Percentiles rank a stretch among this genome's conserved stretches.
These are phyloP conservation scores for Drosophila pectinifera DNA, from an alignment of 1,140 invertebrate species.

Conservation along the genomic window DNA sequence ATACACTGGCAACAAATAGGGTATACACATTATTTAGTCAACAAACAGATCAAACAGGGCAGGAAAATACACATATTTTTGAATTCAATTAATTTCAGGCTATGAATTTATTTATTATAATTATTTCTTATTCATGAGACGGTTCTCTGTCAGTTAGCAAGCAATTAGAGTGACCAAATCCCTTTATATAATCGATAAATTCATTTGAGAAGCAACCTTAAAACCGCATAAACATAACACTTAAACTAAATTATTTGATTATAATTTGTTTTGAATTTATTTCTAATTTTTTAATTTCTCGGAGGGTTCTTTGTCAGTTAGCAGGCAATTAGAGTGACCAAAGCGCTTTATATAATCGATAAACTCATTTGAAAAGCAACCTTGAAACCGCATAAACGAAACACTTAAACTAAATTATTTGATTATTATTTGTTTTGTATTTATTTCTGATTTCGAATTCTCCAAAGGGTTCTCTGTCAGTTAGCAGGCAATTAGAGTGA, in stretches of 20 bases:
- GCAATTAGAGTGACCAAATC: neutral
- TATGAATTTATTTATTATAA: too few species aligned
- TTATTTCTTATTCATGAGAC: neutral
- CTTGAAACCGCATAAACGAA: neutral
- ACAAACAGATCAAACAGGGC: neutral
- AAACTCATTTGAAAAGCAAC: too few species aligned
- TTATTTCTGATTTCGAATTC: too few species aligned
- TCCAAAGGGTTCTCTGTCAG: too few species aligned
- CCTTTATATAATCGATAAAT: neutral
- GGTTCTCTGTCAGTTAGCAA: neutral
- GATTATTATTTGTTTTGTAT: too few species aligned
- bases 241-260: too few species aligned
- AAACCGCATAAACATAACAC: neutral
- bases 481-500: neutral
- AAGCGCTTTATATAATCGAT: neutral
- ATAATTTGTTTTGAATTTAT: too few species aligned
- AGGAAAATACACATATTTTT: neutral
- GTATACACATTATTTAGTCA: neutral
- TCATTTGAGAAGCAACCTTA: too few species aligned
- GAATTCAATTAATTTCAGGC: too few species aligned
- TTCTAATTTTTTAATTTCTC: too few species aligned
- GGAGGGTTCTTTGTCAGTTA: neutral
- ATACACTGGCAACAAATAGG: constrained; percentile 4
- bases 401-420: too few species aligned
- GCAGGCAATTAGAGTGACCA: neutral